Evolutionary conservation across 2,113 vertebrate species (phyloP).

Genomic region (Oncorhynchus tshawytscha): DNA sequence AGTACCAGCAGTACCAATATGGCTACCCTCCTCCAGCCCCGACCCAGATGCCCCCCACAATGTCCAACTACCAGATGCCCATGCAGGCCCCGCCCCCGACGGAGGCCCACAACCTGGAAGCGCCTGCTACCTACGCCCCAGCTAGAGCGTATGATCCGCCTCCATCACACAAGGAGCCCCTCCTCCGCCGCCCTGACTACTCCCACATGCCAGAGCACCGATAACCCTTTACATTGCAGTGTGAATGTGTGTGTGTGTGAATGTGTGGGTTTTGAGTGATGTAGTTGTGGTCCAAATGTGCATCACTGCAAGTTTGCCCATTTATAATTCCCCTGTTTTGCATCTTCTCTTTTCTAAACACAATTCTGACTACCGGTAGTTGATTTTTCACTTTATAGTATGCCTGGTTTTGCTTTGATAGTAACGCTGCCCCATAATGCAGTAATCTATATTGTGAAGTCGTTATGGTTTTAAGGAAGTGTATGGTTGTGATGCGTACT

Average conservation of each 20-base stretch:
- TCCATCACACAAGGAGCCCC: conserved; percentile 78
- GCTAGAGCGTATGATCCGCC: conserved; percentile 78
- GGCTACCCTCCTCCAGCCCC: conserved; percentile 69
- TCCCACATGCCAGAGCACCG: conserved; percentile 77
- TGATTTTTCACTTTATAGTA: neutral
- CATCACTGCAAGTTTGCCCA: conserved; percentile 22
- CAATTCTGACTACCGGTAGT: neutral
- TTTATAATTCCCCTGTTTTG: conserved; percentile 13
- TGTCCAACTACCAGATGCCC: conserved; percentile 52
- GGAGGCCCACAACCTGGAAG: conserved; percentile 9
- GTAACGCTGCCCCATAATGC: neutral
- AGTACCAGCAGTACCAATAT: conserved; percentile 78
- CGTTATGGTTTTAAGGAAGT: neutral
- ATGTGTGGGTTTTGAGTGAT: conserved; percentile 16
- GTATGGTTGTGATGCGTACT: too few species aligned
- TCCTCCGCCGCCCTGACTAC: conserved; percentile 75
- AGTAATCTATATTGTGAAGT: neutral
- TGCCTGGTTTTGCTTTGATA: neutral
- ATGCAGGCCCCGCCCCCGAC: conserved; percentile 38
- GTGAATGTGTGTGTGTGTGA: conserved; percentile 23
- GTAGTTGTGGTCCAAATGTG: conserved; percentile 29
- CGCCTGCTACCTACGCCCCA: conserved; percentile 63
- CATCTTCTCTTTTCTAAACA: neutral
- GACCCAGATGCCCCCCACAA: conserved; percentile 48
- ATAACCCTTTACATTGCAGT: conserved; percentile 64